Evolutionary conservation across 2,113 vertebrate genomes (phyloP).

Genomic region (Xiphias gladius): DNA sequence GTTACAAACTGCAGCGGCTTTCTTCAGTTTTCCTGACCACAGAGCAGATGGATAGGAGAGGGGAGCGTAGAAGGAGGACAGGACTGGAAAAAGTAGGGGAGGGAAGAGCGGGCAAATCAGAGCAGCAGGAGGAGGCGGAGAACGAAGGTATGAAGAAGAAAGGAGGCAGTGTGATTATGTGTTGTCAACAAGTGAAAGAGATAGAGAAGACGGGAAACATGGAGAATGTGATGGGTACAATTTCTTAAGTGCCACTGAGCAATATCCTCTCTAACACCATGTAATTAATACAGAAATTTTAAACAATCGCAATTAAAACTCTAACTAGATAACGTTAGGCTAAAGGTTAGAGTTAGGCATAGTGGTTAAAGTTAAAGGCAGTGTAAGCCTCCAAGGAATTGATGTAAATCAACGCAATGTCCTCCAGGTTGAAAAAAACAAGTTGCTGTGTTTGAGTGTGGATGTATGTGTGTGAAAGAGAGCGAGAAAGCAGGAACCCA

Average conservation of each 20-base stretch:
- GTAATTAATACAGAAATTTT: neutral
- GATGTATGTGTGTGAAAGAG: neutral
- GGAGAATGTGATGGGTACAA: neutral
- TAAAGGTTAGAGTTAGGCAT: neutral
- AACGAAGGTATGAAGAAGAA: constrained; percentile 3
- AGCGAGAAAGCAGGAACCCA: neutral
- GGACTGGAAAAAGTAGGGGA: neutral
- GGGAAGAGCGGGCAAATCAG: neutral
- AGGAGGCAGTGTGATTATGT: neutral
- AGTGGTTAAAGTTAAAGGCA: neutral
- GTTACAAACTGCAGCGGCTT: constrained; percentile 62
- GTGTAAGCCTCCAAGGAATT: no score
- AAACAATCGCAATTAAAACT: neutral
- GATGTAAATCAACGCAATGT: no score
- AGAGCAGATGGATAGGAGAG: constrained; percentile 10
- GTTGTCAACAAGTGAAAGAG: neutral
- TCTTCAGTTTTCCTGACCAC: constrained; percentile 52
- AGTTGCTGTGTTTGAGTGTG: no score
- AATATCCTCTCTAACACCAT: neutral
- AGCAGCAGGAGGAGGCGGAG: neutral
- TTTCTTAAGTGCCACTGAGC: neutral
- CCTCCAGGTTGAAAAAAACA: no score
- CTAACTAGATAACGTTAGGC: neutral
- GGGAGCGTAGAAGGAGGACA: no score
- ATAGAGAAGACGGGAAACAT: neutral